phyloP scores from a whole-genome alignment of 2,113 vertebrate genomes.

The Takifugu bimaculatus region DNA sequence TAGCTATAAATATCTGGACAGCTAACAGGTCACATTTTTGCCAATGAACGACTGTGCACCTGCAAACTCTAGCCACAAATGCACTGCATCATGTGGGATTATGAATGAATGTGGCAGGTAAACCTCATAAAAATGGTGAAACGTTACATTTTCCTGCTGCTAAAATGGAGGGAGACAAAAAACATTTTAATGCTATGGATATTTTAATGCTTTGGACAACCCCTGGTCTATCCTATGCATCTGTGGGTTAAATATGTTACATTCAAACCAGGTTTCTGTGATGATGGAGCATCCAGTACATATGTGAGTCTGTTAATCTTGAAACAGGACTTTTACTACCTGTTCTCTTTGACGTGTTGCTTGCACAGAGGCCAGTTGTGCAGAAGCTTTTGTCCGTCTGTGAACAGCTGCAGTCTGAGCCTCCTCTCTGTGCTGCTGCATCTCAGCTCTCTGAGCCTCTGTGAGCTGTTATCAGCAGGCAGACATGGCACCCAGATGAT shows the following conservation, averaged over 20 bases:
- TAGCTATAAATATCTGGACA: too few species aligned
- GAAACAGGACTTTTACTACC: slow-evolving; percentile 41
- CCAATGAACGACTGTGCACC: too few species aligned
- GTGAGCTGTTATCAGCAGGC: slow-evolving; percentile 59
- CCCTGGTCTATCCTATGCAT: too few species aligned
- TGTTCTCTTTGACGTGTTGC: slow-evolving; percentile 64
- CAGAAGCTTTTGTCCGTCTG: slow-evolving; percentile 23
- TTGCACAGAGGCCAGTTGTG: slow-evolving; percentile 55
- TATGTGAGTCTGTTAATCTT: neutral
- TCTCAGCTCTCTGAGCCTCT: slow-evolving; percentile 53
- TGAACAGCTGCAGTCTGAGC: slow-evolving; percentile 24
- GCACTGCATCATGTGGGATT: too few species aligned
- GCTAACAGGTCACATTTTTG: too few species aligned
- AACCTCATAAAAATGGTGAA: too few species aligned
- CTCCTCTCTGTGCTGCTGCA: slow-evolving; percentile 57
- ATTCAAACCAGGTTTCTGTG: neutral
- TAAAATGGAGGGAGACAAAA: too few species aligned
- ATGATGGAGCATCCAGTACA: neutral
- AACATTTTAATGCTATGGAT: too few species aligned
- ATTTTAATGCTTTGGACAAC: too few species aligned
- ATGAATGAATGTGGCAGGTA: too few species aligned
- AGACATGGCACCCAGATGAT: slow-evolving; percentile 1
- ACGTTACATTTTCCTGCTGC: too few species aligned
- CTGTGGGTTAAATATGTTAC: neutral
- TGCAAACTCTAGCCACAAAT: too few species aligned